phyloP scores from a whole-genome alignment of 2,797 vertebrate species.

The Mormyrus proboscirostris region DNA sequence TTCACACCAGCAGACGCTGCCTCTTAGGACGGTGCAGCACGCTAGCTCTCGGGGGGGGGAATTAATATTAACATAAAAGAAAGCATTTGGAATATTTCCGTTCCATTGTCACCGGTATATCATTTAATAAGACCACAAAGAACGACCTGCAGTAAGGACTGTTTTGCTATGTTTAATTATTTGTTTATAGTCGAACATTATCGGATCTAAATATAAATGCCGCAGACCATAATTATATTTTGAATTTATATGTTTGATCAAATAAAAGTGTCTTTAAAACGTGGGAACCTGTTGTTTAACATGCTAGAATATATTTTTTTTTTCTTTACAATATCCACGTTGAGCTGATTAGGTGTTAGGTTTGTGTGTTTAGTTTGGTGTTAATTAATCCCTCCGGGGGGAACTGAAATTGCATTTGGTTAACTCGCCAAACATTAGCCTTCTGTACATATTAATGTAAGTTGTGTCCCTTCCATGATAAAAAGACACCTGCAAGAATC shows the following conservation, averaged over 20 bases:
- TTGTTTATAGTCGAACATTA: background rate
- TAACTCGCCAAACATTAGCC: background rate
- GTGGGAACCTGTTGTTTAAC: background rate
- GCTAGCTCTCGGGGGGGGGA: background rate
- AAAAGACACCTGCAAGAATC: background rate
- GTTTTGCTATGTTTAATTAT: background rate
- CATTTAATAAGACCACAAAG: background rate
- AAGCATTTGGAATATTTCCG: background rate
- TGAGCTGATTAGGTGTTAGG: background rate
- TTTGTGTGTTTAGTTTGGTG: background rate
- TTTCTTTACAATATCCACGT: background rate
- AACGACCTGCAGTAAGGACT: background rate
- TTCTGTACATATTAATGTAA: background rate
- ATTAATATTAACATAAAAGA: background rate
- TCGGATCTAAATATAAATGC: background rate
- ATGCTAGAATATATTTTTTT: background rate
- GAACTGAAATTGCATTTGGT: background rate
- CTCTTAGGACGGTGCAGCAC: background rate
- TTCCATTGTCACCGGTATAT: background rate
- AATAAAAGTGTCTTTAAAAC: background rate
- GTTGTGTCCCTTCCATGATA: background rate
- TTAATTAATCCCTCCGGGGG: background rate
- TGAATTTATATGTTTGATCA: background rate
- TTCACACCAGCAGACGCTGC: background rate
- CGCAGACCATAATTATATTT: background rate